Evolutionary conservation across 2,888 invertebrate species (phyloP).

Genomic region (Cheilosia impressa): DNA sequence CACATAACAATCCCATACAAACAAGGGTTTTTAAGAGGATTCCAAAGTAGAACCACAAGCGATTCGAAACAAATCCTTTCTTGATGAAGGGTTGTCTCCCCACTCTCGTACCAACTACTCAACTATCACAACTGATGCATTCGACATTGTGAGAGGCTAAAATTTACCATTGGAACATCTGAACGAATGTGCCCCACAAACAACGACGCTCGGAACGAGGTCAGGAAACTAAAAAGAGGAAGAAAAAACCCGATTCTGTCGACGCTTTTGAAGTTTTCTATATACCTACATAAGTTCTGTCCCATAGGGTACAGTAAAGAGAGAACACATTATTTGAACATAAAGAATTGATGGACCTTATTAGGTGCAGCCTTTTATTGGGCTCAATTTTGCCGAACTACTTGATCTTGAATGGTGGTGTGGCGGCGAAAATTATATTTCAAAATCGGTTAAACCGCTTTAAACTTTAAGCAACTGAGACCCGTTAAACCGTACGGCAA

Average conservation of each 20-base stretch:
- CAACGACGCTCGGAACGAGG: conserved; percentile 4
- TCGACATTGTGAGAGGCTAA: conserved; percentile 10
- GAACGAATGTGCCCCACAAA: conserved; percentile 3
- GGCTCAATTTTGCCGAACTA: too few relatives aligned
- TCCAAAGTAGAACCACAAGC: conserved; percentile 1
- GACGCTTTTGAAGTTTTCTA: not conserved
- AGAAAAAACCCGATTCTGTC: conserved; percentile 19
- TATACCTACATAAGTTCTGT: too few relatives aligned
- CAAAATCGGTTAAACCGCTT: too few relatives aligned
- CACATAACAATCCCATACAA: not conserved
- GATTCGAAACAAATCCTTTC: conserved; percentile 22
- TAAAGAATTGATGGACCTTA: too few relatives aligned
- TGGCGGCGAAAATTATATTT: too few relatives aligned
- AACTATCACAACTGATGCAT: conserved; percentile 26
- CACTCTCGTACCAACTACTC: not conserved
- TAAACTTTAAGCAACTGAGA: too few relatives aligned
- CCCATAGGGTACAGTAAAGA: not conserved
- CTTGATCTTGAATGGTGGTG: too few relatives aligned
- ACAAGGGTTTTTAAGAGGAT: not conserved
- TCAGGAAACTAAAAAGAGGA: conserved; percentile 15
- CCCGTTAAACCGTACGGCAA: too few relatives aligned
- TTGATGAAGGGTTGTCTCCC: conserved; percentile 11
- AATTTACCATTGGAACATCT: conserved; percentile 7
- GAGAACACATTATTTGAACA: too few relatives aligned
- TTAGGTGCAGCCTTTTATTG: too few relatives aligned